Evolutionary conservation across 2,888 invertebrate genomes (phyloP).

Genomic region (Baccha elongata): DNA sequence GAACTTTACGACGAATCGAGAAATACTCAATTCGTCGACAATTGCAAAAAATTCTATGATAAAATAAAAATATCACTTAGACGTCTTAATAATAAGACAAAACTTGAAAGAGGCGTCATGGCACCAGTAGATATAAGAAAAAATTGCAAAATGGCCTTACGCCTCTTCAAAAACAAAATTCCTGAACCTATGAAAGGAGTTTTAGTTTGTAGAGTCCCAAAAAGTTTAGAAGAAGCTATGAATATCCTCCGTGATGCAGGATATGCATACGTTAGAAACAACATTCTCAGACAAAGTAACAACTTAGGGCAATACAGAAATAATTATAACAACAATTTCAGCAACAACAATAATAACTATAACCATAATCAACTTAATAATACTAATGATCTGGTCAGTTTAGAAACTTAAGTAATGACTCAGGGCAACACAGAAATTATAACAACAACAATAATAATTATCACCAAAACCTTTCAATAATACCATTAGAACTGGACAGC

Average conservation of each 20-base stretch:
- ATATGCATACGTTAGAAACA: conserved; percentile 36
- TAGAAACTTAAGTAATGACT: too few relatives aligned
- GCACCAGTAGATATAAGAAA: conserved; percentile 17
- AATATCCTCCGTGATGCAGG: conserved; percentile 56
- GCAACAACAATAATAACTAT: background rate
- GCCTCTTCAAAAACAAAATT: conserved; percentile 44
- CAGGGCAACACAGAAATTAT: too few relatives aligned
- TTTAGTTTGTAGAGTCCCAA: too few relatives aligned
- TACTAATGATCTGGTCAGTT: too few relatives aligned
- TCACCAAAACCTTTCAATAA: too few relatives aligned
- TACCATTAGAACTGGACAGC: too few relatives aligned
- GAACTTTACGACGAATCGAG: background rate
- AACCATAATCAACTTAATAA: too few relatives aligned
- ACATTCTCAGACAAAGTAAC: background rate
- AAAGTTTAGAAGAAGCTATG: conserved; percentile 52
- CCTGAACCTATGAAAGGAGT: too few relatives aligned
- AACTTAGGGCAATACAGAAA: too few relatives aligned
- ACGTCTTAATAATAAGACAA: conserved; percentile 63
- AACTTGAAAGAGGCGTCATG: background rate
- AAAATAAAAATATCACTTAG: conserved; percentile 24
- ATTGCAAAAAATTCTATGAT: conserved; percentile 21
- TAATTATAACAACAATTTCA: background rate
- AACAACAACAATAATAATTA: too few relatives aligned
- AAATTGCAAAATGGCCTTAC: conserved; percentile 17
- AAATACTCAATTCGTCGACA: background rate